Evolutionary conservation across 1,140 invertebrate genomes (phyloP).

Genomic region (Ganaspis sp.): DNA sequence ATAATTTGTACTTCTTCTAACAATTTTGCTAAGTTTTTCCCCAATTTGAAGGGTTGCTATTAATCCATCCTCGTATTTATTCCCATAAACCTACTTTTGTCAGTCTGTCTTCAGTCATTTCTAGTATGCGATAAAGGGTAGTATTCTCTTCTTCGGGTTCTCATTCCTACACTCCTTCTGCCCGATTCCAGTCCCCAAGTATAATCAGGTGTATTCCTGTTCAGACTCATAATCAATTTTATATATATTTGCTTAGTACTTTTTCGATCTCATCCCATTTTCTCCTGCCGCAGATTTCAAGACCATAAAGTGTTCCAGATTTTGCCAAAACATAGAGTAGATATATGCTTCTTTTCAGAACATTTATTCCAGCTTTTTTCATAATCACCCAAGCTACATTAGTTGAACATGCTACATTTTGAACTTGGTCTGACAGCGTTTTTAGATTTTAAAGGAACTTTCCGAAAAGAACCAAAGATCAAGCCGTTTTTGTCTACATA

Average conservation of each 20-base stretch:
- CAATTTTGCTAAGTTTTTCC: too few relatives aligned
- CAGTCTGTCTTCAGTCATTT: conserved; percentile 26
- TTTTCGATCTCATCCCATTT: conserved; percentile 20
- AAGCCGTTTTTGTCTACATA: conserved; percentile 8
- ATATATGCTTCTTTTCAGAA: conserved; percentile 22
- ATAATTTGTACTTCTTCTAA: too few relatives aligned
- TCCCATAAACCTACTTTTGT: conserved; percentile 36
- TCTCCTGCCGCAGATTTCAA: conserved; percentile 41
- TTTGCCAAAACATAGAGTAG: conserved; percentile 34
- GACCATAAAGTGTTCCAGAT: conserved; percentile 34
- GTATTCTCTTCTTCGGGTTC: too few relatives aligned
- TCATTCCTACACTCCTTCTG: too few relatives aligned
- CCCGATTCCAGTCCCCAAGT: background rate
- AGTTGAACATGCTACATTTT: too few relatives aligned
- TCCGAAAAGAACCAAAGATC: background rate
- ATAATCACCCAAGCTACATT: conserved; percentile 21
- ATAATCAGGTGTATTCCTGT: conserved; percentile 19
- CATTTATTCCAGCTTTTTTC: conserved; percentile 24
- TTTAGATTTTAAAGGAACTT: background rate
- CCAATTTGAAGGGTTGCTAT: conserved; percentile 22
- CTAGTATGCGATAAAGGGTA: background rate
- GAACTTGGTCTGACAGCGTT: too few relatives aligned
- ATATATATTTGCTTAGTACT: conserved; percentile 22
- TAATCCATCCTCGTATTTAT: conserved; percentile 28
- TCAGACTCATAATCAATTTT: conserved; percentile 18